Base-by-base conservation (phyloP, 2,888 invertebrate genomes). In the Nomada hirtipes region DNA sequence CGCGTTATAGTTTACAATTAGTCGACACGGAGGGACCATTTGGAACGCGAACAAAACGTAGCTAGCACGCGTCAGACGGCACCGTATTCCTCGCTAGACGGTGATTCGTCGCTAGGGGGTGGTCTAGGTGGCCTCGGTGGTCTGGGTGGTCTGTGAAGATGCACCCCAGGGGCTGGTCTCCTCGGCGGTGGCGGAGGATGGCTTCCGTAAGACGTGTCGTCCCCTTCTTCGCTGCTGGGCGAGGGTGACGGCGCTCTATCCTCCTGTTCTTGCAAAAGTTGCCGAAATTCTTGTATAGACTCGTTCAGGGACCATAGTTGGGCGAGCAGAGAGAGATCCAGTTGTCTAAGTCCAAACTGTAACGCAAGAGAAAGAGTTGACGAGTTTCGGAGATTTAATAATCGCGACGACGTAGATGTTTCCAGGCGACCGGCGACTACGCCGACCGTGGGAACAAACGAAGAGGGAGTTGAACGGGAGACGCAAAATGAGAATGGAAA, bases 301-400 rank as follows among this genome's bases (percentile, higher is more conserved):
- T 98, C 98, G 94, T 98, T 98, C 70, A 98, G 95, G 1, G 98
- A 97, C 98, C 98, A 98, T 85, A 98, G 95, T 94, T 98, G 98
- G 4, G 98, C 98, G 60, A 98, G 95, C 72, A 98, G 95, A 0
- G 98, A 97, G 89, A 98, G 95, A 94, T 98, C 98, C 94, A 98
- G 93, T 94, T 98, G 98, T 71, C 98, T 96, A 44, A 98, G 95
- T 89, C 97, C 97, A 90, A 97, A 97, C 98, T 98, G 96, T 64
- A 96, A 89, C 29, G 26, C 4, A 29, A 68, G 26, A 23, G 11
- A 11, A 47, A 13, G 47, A 36, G 36, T 36, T 57, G 9, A 20
- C 20, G 55, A 20, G n/a, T n/a, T n/a, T 55, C n/a, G 26, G 79
- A 79, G 82, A 83, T 86, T 89, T 89, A 84, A 70, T n/a, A 75